Evolutionary conservation across 2,113 vertebrate species (phyloP).

Genomic region (Pterocles orientalis): DNA sequence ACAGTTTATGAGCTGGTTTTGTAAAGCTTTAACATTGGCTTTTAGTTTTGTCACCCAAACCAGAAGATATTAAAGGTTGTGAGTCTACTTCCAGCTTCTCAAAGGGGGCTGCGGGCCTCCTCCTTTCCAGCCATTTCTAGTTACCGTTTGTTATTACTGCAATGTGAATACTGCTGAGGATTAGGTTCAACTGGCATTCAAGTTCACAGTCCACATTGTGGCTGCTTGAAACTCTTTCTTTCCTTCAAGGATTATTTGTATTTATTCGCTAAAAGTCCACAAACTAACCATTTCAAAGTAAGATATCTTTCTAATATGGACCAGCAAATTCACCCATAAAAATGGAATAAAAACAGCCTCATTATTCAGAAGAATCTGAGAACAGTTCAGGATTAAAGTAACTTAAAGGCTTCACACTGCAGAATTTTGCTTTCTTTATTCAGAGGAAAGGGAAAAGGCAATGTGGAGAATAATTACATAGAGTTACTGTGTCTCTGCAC

Average conservation of each 20-base stretch:
- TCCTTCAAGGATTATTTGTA: slow-evolving; percentile 15
- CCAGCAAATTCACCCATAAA: not conserved
- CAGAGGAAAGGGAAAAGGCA: not conserved
- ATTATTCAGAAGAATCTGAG: not conserved
- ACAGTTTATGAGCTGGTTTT: not conserved
- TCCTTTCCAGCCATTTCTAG: not conserved
- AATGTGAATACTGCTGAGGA: not conserved
- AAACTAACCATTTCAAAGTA: not conserved
- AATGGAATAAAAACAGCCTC: not conserved
- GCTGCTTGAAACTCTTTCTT: not conserved
- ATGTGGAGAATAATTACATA: not conserved
- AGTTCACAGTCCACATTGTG: not conserved
- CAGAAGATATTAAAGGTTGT: not conserved
- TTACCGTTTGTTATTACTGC: not conserved
- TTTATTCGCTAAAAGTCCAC: not conserved
- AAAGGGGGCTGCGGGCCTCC: not conserved
- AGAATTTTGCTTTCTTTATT: not conserved
- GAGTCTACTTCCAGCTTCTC: not conserved
- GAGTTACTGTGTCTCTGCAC: not conserved
- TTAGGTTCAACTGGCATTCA: not conserved
- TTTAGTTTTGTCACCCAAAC: not conserved
- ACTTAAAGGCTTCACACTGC: not conserved
- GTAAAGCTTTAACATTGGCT: not conserved
- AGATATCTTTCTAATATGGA: not conserved
- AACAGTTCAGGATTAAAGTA: not conserved